Conservation (phyloP, 1,140 invertebrate species). For the Macrotrachela quadricornifera region DNA sequence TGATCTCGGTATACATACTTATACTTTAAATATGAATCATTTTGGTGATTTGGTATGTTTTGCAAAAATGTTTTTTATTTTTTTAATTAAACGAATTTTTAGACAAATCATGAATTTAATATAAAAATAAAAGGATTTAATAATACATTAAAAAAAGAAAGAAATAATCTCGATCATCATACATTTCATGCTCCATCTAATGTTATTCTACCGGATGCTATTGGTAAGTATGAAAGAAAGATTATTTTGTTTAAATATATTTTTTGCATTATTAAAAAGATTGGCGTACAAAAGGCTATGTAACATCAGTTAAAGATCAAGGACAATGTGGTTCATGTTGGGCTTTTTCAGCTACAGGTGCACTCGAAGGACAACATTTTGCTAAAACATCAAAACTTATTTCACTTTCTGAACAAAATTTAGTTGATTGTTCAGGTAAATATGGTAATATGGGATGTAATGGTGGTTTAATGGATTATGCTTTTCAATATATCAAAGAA, state of each 20-base stretch:
- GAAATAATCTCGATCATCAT: background rate
- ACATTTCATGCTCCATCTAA: background rate
- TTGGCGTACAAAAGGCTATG: conserved; percentile 8
- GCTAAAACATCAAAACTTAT: conserved; percentile 56
- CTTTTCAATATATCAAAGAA: conserved; percentile 27
- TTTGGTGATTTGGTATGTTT: conserved; percentile 5
- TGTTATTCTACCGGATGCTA: conserved; percentile 1
- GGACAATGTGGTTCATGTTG: conserved; percentile 9
- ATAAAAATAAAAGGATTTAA: conserved; percentile 1
- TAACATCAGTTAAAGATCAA: conserved; percentile 10
- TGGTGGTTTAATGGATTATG: conserved; percentile 25
- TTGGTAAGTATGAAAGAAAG: background rate
- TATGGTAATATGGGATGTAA: conserved; percentile 14
- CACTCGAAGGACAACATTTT: conserved; percentile 84
- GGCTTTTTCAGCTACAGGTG: conserved; percentile 37
- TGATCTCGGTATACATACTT: background rate
- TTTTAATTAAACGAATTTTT: too few species aligned
- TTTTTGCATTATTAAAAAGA: background rate
- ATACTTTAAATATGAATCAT: conserved; percentile 4
- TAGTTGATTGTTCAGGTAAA: conserved; percentile 65
- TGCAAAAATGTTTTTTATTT: too few species aligned
- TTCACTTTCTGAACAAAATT: conserved; percentile 85
- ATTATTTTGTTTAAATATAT: too few species aligned
- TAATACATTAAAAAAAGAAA: background rate
- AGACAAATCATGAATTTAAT: conserved; percentile 2